Base-by-base conservation (phyloP, 2,888 invertebrate species). In the Melangyna quadrimaculata region DNA sequence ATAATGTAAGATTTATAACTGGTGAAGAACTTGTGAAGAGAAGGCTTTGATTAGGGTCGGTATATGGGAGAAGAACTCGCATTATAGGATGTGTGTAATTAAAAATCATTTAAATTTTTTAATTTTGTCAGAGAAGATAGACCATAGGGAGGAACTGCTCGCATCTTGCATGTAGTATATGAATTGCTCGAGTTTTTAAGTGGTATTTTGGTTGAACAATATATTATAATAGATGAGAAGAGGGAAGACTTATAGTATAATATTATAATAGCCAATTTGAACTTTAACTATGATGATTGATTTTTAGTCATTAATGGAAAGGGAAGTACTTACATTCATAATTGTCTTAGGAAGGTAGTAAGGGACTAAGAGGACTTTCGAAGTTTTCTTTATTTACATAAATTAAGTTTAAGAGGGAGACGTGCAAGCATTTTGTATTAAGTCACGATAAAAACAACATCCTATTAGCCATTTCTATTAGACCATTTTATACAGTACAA, bases 61-160 rank as follows among this genome's bases (percentile, higher is more conserved):
- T 1, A 4, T 37, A 7, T 40, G 2, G 22, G 12, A 14, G 27
- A 22, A 35, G 12, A 35, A 57, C 35, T 35, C 6, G 27, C n/a
- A 35, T 19, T 32, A 53, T 53, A 40, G 37, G 37, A 67, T 24
- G 19, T 37, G 32, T 67, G 37, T 70, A 70, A 70, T 70, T 70
- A 70, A 53, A 70, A 70, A 70, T 70, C 24, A 70, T 70, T 70
- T 70, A 70, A 55, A 69, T 40, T 40, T 69, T 40, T 70, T 55
- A 70, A 70, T 70, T 70, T 70, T 40, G 12, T 43, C 27, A 63
- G 27, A 27, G 17, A 29, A 8, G 24, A 5, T 24, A 14, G 7
- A 3, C 1, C 5, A 37, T 3, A 3, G 2, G 4, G 1, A 37
- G 14, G 37, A 17, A 22, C 9, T 59, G 59, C 59, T 1, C 14